These are phyloP conservation scores for Pseudorhiza aurosa DNA, from an alignment of 30 jellyfish, hydroid and myxozoan species.

Conservation along the genomic window DNA sequence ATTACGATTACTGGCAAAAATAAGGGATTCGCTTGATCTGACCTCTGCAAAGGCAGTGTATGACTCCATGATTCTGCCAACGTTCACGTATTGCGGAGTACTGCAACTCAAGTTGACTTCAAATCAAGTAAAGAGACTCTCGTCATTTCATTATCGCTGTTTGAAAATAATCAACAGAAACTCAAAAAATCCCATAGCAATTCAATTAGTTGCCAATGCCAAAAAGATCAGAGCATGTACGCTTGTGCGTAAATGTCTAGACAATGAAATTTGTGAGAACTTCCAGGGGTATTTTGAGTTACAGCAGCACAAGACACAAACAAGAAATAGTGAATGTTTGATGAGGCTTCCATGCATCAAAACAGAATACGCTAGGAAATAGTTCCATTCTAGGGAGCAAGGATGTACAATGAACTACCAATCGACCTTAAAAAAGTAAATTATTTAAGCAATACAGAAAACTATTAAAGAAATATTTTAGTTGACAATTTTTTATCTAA, in stretches of 20 bases:
- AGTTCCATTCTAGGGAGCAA: not conserved
- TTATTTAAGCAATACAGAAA: too few relatives aligned
- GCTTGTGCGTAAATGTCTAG: slow-evolving; percentile 46
- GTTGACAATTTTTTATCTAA: too few relatives aligned
- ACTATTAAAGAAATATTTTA: too few relatives aligned
- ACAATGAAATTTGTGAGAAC: too few relatives aligned
- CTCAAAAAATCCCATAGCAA: slow-evolving; percentile 35
- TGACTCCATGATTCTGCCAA: slow-evolving; percentile 50
- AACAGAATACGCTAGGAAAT: not conserved
- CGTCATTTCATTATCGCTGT: slow-evolving; percentile 47
- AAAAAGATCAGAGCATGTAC: slow-evolving; percentile 37
- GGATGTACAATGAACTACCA: not conserved
- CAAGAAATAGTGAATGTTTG: not conserved
- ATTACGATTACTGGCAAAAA: slow-evolving; percentile 1
- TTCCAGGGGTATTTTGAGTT: too few relatives aligned
- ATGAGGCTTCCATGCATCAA: not conserved
- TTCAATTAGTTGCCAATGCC: slow-evolving; percentile 44
- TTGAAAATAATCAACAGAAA: slow-evolving; percentile 27
- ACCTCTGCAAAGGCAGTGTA: slow-evolving; percentile 26
- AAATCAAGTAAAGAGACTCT: slow-evolving; percentile 46
- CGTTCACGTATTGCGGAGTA: slow-evolving; percentile 43
- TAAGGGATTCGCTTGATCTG: slow-evolving; percentile 14
- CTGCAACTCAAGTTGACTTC: slow-evolving; percentile 17
- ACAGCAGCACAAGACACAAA: not conserved
- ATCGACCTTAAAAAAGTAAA: not conserved